These are phyloP conservation scores for Paracanthobrama guichenoti DNA, from an alignment of 2,113 vertebrate genomes.

Conservation along the genomic window DNA sequence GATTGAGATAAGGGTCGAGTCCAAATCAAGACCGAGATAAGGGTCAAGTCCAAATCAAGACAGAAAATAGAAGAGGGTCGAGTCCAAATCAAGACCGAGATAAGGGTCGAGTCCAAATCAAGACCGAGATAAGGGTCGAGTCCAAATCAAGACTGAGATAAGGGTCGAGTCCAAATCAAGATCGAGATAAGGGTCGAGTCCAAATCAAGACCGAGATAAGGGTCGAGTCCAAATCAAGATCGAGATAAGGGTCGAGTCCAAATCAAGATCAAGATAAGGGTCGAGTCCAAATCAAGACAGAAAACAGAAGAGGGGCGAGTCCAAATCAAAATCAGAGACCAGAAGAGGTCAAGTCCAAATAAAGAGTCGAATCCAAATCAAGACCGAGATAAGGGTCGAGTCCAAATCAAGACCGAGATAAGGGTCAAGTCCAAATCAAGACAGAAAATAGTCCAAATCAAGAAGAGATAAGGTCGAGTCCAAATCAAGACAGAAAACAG, in stretches of 20 bases:
- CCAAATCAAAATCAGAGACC: too few relatives aligned
- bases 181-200: too few relatives aligned
- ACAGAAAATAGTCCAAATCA: rapidly evolving
- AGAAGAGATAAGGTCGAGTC: background rate
- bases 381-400: too few relatives aligned
- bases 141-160: background rate
- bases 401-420: too few relatives aligned
- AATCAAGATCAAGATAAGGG: too few relatives aligned
- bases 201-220: background rate
- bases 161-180: rapidly evolving
- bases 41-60: too few relatives aligned
- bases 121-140: too few relatives aligned
- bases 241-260: rapidly evolving
- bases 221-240: background rate
- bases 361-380: background rate
- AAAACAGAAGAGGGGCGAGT: background rate
- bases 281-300: too few relatives aligned
- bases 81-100: too few relatives aligned
- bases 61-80: too few relatives aligned
- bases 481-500: background rate
- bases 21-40: too few relatives aligned
- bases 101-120: too few relatives aligned
- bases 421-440: background rate
- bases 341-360: background rate
- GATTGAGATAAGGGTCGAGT: rapidly evolving